Conservation (phyloP, 1,140 invertebrate genomes). For the Formica selysi region DNA sequence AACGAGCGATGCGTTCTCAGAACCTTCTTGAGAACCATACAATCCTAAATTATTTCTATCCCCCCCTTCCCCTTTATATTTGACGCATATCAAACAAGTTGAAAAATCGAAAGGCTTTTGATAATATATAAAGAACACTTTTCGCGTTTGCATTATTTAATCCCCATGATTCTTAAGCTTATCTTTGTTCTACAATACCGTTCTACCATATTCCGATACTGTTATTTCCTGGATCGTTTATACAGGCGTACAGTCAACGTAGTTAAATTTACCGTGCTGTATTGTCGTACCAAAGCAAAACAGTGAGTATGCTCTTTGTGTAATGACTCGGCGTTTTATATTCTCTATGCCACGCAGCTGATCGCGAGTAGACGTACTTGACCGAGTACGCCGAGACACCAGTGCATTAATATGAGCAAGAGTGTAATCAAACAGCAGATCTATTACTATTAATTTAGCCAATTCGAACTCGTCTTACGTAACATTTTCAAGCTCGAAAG, state of each 20-base stretch:
- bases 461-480: conserved; percentile 55
- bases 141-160: neutral
- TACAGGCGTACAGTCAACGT: conserved; percentile 39
- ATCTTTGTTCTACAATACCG: conserved; percentile 47
- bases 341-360: conserved; percentile 78
- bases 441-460: conserved; percentile 82
- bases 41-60: neutral
- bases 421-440: conserved; percentile 72
- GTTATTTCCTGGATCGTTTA: conserved; percentile 51
- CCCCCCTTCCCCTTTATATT: neutral
- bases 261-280: conserved; percentile 70
- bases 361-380: conserved; percentile 84
- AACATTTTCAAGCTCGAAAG: conserved; percentile 23
- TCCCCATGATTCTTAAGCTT: conserved; percentile 51
- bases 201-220: conserved; percentile 47
- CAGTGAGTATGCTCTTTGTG: conserved; percentile 85
- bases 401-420: conserved; percentile 80
- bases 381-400: conserved; percentile 84
- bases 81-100: neutral
- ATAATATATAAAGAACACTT: neutral
- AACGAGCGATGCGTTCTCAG: conserved; percentile 78
- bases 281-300: conserved; percentile 82
- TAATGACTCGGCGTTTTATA: conserved; percentile 85
- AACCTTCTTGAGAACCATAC: conserved; percentile 58
- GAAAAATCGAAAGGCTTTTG: neutral